These are phyloP conservation scores for Anguilla anguilla DNA, from an alignment of 2,797 vertebrate genomes.

Conservation along the genomic window DNA sequence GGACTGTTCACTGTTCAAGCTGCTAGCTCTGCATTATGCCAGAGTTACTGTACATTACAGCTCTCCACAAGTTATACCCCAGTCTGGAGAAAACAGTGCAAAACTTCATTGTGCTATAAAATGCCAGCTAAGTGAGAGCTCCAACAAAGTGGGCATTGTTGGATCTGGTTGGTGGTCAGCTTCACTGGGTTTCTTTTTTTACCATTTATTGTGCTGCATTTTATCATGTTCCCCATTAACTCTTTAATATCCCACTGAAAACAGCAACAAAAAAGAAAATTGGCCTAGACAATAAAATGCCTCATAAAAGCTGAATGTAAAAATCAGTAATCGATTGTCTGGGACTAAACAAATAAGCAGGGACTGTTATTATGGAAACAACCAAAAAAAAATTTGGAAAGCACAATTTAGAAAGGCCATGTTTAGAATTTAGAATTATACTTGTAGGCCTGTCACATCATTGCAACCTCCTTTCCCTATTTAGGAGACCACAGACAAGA, in stretches of 20 bases:
- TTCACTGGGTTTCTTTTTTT: neutral
- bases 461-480: neutral
- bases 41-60: neutral
- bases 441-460: neutral
- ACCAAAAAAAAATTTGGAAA: neutral
- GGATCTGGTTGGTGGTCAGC: slow-evolving; percentile 7
- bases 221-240: neutral
- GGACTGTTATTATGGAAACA: neutral
- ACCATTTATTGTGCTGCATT: neutral
- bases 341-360: neutral
- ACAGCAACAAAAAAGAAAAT: neutral
- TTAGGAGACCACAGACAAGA: neutral
- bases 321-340: neutral
- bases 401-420: too few species aligned
- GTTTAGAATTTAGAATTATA: neutral
- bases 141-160: slow-evolving; percentile 6
- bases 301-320: neutral
- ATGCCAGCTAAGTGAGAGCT: neutral
- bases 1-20: neutral
- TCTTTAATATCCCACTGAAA: neutral
- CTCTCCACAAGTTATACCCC: neutral
- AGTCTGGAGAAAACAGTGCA: neutral
- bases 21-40: neutral
- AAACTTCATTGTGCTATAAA: neutral
- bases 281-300: neutral